Percentiles rank a stretch among this genome's conserved stretches.
Evolutionary conservation across 2,888 invertebrate genomes (phyloP).

Genomic region (Chesias legatella): DNA sequence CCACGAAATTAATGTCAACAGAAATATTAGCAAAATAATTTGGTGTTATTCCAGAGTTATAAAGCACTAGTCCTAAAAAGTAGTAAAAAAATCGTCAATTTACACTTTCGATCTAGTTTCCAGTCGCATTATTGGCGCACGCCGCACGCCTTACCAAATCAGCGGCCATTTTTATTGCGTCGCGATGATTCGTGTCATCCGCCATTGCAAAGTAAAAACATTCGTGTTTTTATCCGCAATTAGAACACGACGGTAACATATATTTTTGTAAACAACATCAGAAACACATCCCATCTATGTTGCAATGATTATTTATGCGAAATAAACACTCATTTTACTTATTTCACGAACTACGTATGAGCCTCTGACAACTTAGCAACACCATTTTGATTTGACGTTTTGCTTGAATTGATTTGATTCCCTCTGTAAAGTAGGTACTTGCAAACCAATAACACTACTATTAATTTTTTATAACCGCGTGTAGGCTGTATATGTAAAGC

Average conservation of each 20-base stretch:
- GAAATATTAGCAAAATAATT: conserved; percentile 7
- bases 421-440: conserved; percentile 37
- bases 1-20: conserved; percentile 28
- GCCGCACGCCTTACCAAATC: conserved; percentile 72
- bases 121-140: conserved; percentile 60
- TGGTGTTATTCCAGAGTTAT: no score
- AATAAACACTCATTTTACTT: conserved; percentile 59
- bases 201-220: conserved; percentile 72
- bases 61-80: conserved; percentile 5
- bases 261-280: conserved; percentile 43
- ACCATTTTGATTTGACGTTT: conserved; percentile 79
- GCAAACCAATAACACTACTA: conserved; percentile 53
- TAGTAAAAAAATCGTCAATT: conserved; percentile 6
- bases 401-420: conserved; percentile 43
- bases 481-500: conserved; percentile 12
- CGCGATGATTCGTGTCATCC: conserved; percentile 80
- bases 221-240: conserved; percentile 47
- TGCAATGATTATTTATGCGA: conserved; percentile 49
- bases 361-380: conserved; percentile 68
- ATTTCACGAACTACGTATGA: conserved; percentile 70
- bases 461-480: conserved; percentile 32
- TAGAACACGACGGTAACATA: conserved; percentile 50
- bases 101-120: conserved; percentile 31
- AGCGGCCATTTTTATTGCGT: conserved; percentile 81
- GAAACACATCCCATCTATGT: conserved; percentile 56